These are phyloP conservation scores for Rhyzopertha dominica DNA, from an alignment of 1,140 invertebrate genomes.

Conservation along the genomic window DNA sequence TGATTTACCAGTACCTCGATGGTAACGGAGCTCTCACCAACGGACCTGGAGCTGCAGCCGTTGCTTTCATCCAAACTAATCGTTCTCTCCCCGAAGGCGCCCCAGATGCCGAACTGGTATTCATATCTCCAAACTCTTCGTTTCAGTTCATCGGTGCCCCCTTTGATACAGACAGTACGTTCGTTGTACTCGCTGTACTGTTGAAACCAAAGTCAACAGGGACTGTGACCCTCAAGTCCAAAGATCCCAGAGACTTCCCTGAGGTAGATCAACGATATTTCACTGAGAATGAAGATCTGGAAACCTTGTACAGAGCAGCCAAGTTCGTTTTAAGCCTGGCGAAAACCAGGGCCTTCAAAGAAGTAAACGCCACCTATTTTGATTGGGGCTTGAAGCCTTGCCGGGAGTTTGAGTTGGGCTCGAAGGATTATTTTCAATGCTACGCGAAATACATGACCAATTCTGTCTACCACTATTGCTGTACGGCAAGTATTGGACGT, in stretches of 20 bases:
- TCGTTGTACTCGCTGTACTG: conserved; percentile 51
- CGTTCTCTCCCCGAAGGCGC: not conserved
- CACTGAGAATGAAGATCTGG: conserved; percentile 49
- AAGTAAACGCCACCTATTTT: conserved; percentile 47
- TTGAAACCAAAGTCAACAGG: conserved; percentile 71
- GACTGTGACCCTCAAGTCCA: conserved; percentile 58
- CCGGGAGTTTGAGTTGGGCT: no score
- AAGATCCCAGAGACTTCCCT: conserved; percentile 70
- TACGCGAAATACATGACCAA: no score
- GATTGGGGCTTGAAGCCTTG: no score
- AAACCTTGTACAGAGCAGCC: conserved; percentile 48
- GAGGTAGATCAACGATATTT: conserved; percentile 76
- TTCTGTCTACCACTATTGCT: no score
- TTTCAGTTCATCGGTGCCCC: conserved; percentile 34
- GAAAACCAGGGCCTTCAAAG: conserved; percentile 48
- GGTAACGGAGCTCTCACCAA: conserved; percentile 9
- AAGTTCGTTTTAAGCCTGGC: conserved; percentile 45
- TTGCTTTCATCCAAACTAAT: conserved; percentile 16
- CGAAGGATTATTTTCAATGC: no score
- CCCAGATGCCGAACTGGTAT: conserved; percentile 21
- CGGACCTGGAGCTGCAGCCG: not conserved
- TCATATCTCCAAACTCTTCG: conserved; percentile 1
- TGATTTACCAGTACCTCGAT: conserved; percentile 18
- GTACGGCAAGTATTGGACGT: no score
- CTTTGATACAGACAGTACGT: conserved; percentile 20